Evolutionary conservation across 2,888 invertebrate species (phyloP).

Genomic region (Brenthis hecate): DNA sequence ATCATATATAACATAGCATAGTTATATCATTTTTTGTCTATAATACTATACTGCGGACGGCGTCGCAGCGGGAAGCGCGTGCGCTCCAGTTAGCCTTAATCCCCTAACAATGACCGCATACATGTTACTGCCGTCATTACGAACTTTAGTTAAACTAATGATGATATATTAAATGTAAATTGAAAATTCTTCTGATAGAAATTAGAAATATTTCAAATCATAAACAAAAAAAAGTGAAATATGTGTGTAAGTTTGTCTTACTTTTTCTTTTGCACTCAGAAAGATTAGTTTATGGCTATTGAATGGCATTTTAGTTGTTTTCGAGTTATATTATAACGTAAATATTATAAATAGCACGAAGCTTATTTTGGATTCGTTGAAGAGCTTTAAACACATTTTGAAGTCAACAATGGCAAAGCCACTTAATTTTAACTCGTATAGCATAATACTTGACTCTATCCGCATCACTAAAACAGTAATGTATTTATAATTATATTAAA

Average conservation of each 20-base stretch:
- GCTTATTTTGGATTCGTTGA: too few relatives aligned
- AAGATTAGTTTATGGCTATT: too few relatives aligned
- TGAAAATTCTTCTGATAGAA: too few relatives aligned
- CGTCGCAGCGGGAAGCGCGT: slow-evolving; percentile 22
- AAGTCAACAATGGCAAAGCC: too few relatives aligned
- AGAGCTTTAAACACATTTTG: too few relatives aligned
- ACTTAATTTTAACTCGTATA: neutral
- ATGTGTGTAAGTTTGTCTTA: too few relatives aligned
- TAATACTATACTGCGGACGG: neutral
- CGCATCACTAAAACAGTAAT: slow-evolving; percentile 4
- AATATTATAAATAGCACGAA: too few relatives aligned
- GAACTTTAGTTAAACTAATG: slow-evolving; percentile 6
- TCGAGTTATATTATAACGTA: too few relatives aligned
- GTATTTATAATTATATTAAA: slow-evolving; percentile 19
- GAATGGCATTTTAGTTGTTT: too few relatives aligned
- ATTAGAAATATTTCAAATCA: too few relatives aligned
- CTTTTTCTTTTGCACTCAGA: too few relatives aligned
- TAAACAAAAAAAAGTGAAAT: too few relatives aligned
- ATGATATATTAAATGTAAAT: neutral
- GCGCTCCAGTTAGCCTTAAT: slow-evolving; percentile 19
- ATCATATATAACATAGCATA: neutral
- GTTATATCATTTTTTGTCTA: slow-evolving; percentile 8
- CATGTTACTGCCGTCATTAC: slow-evolving; percentile 3
- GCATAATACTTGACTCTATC: neutral
- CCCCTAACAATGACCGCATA: slow-evolving; percentile 19